Conservation (phyloP, 2,888 invertebrate species). For the Ophonus ardosiacus region DNA sequence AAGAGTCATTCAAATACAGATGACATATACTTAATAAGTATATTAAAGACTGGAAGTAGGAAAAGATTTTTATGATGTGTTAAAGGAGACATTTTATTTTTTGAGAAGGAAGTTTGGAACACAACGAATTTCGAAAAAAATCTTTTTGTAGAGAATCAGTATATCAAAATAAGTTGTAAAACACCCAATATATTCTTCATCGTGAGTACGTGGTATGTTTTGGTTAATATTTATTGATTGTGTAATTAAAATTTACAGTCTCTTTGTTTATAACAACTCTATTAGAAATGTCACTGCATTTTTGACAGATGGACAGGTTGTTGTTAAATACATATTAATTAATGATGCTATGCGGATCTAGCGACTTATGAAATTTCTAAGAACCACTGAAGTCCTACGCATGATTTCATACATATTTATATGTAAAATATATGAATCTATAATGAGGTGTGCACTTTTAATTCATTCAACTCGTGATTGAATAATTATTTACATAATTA, state of each 20-base stretch:
- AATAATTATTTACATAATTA: slow-evolving; percentile 40
- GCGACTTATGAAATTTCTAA: slow-evolving; percentile 11
- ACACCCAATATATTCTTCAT: no score
- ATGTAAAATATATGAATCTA: slow-evolving; percentile 22
- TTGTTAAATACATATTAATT: slow-evolving; percentile 9
- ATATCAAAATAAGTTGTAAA: no score
- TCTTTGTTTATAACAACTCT: not conserved
- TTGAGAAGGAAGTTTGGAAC: no score
- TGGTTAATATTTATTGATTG: no score
- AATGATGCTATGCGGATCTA: slow-evolving; percentile 9
- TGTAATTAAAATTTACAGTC: not conserved
- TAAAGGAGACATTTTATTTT: no score
- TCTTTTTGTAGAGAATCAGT: no score
- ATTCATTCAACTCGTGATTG: slow-evolving; percentile 32
- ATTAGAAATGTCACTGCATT: slow-evolving; percentile 18
- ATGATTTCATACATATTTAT: slow-evolving; percentile 31
- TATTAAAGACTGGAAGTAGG: no score
- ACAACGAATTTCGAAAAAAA: no score
- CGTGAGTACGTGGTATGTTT: no score
- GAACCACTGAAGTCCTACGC: slow-evolving; percentile 10
- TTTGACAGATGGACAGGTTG: slow-evolving; percentile 2
- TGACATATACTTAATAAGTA: no score
- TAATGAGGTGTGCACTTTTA: slow-evolving; percentile 25
- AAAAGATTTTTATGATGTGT: no score
- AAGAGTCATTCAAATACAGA: no score